phyloP scores from a whole-genome alignment of 2,888 invertebrate genomes.

The Lumbricus terrestris region DNA sequence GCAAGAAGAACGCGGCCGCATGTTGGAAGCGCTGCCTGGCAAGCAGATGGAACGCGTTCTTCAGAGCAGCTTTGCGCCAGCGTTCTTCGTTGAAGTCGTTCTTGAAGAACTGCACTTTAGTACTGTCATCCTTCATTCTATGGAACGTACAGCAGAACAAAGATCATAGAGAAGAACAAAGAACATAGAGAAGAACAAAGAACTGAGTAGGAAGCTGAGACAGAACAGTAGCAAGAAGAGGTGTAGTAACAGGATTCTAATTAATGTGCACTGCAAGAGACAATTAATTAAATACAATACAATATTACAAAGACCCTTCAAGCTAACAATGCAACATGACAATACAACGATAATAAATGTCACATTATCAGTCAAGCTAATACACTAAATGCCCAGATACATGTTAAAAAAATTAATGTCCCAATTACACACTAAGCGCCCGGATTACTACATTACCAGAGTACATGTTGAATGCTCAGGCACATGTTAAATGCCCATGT shows the following conservation, averaged over 20 bases:
- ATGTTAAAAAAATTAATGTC: too few species aligned
- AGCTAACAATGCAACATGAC: not conserved
- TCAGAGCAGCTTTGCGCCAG: constrained; percentile 94
- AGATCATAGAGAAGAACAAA: not conserved
- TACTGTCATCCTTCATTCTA: constrained; percentile 78
- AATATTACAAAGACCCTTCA: not conserved
- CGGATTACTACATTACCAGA: too few species aligned
- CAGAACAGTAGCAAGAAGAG: not conserved
- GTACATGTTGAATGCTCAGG: too few species aligned
- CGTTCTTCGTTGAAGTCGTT: constrained; percentile 90
- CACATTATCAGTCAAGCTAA: too few species aligned
- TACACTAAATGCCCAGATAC: too few species aligned
- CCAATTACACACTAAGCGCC: too few species aligned
- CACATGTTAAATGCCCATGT: too few species aligned
- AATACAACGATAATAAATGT: too few species aligned
- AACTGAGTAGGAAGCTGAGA: not conserved
- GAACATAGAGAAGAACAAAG: not conserved
- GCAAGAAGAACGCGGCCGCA: constrained; percentile 95
- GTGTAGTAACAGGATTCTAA: too few species aligned
- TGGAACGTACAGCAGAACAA: not conserved
- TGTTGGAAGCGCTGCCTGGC: constrained; percentile 92
- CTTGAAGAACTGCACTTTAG: constrained; percentile 91
- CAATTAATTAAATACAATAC: not conserved
- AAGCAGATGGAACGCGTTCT: constrained; percentile 94
- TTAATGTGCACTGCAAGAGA: too few species aligned